These are phyloP conservation scores for Uria lomvia DNA, from an alignment of 2,113 vertebrate genomes.

Conservation along the genomic window DNA sequence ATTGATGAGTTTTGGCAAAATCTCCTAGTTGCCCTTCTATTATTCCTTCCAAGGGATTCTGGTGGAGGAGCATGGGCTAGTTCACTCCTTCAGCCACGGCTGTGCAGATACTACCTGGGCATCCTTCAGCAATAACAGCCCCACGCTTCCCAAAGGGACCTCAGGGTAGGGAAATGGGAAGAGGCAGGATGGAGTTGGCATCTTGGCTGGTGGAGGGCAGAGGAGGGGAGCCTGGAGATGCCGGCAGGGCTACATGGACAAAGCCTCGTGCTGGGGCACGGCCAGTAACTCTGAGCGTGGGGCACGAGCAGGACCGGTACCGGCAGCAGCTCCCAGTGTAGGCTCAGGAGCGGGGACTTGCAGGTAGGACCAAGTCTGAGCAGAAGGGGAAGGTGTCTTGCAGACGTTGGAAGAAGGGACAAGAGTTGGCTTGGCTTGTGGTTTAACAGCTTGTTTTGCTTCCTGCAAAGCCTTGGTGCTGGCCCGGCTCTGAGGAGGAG, in stretches of 20 bases:
- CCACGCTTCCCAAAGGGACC: neutral
- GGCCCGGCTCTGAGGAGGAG: neutral
- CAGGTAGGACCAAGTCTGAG: neutral
- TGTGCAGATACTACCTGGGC: neutral
- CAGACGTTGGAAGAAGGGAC: neutral
- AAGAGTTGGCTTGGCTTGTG: neutral
- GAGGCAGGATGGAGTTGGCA: neutral
- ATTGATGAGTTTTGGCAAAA: neutral
- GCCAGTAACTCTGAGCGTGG: fast-evolving
- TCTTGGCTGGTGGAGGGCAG: neutral
- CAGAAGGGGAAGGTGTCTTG: neutral
- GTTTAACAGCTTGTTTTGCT: neutral
- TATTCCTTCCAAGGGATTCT: neutral
- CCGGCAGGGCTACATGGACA: neutral
- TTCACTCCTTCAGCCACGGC: neutral
- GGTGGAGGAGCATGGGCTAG: neutral
- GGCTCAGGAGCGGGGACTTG: neutral
- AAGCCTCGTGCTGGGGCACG: neutral
- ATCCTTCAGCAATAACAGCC: neutral
- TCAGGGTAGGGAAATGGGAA: neutral
- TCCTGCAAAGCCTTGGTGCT: neutral
- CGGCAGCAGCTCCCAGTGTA: fast-evolving
- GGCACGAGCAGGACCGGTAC: neutral
- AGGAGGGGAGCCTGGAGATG: neutral
- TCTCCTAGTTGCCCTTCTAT: neutral